Base-by-base conservation (phyloP, 2,113 vertebrate species). In the Aspiorhynchus laticeps region DNA sequence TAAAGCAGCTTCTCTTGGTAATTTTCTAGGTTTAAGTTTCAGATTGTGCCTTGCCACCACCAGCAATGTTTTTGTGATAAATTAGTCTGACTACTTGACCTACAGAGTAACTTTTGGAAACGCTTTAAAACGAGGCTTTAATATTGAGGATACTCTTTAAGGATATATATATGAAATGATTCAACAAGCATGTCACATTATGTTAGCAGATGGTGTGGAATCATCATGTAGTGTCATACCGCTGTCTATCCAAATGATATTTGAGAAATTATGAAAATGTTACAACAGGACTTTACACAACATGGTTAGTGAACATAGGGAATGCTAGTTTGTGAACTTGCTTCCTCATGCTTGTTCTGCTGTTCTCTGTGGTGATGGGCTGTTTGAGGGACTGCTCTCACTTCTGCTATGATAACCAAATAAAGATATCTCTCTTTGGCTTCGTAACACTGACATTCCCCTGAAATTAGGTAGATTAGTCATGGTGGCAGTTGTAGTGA, bases 331-430 rank as follows among this genome's bases (percentile, higher is more conserved):
- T 48, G 74, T 67, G 74, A 80, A 80, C 75, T 79, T 65, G 83
- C 87, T 90, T 90, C 83, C 86, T 79, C 79, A 75, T 88, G 65
- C 28, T 28, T 63, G 75, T 41, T 67, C 63, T 33, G n/a, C 46
- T 73, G 28, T 7, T 88, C 82, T 88, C 83, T 75, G 80, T 81
- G 87, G 83, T 86, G 65, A 59, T 6, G 26, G 21, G 59, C 28
- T 80, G 46, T 69, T 28, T 86, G n/a, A 56, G 31, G 43, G 53
- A 73, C 75, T n/a, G 61, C 43, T 87, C 73, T 90, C 86, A 73
- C 87, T 90, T 90, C 89, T 78, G 53, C 87, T 83, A 17, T 83
- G 59, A 90, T 31, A 76, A 74, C 28, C 63, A 69, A 81, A 81
- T 15, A 48, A 56, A 84, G 48, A 56, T 48, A 33, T 31, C 15